Evolutionary conservation across 2,113 vertebrate species (phyloP), one percentile per base, ranked within the genome.

Genomic region (Motacilla tschutschensis): DNA sequence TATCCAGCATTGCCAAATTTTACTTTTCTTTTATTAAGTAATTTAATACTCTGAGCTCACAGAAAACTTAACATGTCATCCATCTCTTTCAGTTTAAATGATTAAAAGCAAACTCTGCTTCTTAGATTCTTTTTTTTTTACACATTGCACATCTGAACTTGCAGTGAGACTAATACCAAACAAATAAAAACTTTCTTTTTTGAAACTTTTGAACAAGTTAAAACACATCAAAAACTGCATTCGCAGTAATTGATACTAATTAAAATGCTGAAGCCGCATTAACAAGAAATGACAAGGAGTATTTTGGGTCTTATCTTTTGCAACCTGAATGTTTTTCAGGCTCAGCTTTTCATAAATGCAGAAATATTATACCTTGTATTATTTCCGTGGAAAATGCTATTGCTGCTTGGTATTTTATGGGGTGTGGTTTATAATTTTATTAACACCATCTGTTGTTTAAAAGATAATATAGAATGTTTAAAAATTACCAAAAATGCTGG

Each of bases 351-450:
- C 82, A 91, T 87, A 80, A 93, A 67, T 57, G 65, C 0, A 3
- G 76, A 94, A 93, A 88, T 90, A 88, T 80, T 90, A 83, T 83
- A 94, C 92, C 90, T 94, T 93, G 72, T 91, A 90, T 91, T 94
- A 92, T 94, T 94, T 93, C 90, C 2, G 0, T 93, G 90, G 62
- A 89, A 93, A 95, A 94, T 89, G 82, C 82, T 90, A 87, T 85
- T 80, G 38, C 88, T 92, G 72, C 87, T 94, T 91, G 82, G 84
- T 86, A 91, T 93, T 95, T 94, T 93, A 94, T 93, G 91, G 93
- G 94, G 94, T 95, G 92, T 94, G 92, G 93, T 87, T 95, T 95
- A 90, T 93, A 91, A 90, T 94, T 93, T 93, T 94, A 93, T 93
- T 95, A 94, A 92, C 91, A 91, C 93, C 93, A 93, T 94, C 92